Conservation (phyloP, 2,888 invertebrate species). For the Tipula vernalis region DNA sequence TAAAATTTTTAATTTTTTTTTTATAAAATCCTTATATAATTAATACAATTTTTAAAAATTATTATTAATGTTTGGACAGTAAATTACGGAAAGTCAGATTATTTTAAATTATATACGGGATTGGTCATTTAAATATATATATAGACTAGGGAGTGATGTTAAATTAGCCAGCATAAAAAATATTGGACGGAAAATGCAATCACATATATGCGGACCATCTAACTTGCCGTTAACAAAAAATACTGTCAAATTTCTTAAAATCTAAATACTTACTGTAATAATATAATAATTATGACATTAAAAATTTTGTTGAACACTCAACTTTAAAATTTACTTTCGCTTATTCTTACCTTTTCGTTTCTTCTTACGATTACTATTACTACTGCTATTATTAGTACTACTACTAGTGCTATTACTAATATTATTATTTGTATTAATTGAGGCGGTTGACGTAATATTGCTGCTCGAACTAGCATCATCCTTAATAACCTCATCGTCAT, state of each 20-base stretch:
- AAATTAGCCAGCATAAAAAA: not conserved
- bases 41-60: too few species aligned
- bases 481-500: not conserved
- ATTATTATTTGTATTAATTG: constrained; percentile 17
- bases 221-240: not conserved
- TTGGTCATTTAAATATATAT: not conserved
- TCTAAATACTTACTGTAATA: not conserved
- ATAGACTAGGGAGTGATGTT: not conserved
- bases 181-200: not conserved
- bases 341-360: constrained; percentile 18
- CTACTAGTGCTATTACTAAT: not conserved
- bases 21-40: not conserved
- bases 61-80: not conserved
- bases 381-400: not conserved
- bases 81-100: not conserved
- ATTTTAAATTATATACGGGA: not conserved
- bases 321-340: constrained; percentile 16
- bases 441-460: not conserved
- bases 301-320: not conserved
- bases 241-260: not conserved
- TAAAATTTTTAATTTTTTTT: not conserved
- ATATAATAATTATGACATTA: not conserved
- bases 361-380: constrained; percentile 12
- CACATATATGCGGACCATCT: not conserved
- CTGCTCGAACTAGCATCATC: not conserved